Conservation (phyloP, 1,140 invertebrate genomes). For the Chrysomallon squamiferum region DNA sequence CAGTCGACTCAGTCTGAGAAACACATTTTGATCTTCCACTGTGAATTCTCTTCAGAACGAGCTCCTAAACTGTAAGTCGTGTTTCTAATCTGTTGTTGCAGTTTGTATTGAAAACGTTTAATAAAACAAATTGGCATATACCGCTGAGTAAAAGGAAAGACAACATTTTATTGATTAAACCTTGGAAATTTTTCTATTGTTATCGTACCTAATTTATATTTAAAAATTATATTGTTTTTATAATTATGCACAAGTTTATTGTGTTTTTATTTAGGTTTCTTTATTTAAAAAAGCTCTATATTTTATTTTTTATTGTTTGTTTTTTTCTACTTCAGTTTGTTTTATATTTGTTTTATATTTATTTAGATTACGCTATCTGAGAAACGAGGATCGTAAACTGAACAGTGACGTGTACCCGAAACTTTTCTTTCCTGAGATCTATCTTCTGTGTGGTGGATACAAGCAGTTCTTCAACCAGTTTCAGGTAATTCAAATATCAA, state of each 20-base stretch:
- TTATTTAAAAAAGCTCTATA: no score
- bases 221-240: background rate
- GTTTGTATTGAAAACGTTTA: no score
- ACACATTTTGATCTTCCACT: conserved; percentile 91
- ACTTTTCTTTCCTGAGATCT: conserved; percentile 91
- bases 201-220: background rate
- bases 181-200: background rate
- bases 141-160: background rate
- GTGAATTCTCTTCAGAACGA: conserved; percentile 94
- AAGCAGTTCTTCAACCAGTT: conserved; percentile 79
- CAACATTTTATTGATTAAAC: background rate
- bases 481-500: no score
- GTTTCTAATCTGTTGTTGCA: conserved; percentile 80
- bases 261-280: no score
- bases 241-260: no score
- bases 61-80: conserved; percentile 83
- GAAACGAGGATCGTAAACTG: conserved; percentile 80
- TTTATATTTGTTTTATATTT: no score
- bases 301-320: no score
- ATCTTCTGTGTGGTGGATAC: conserved; percentile 93
- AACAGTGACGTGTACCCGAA: conserved; percentile 87
- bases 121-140: background rate
- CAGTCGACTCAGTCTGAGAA: conserved; percentile 68
- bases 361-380: conserved; percentile 78
- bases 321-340: no score